These are phyloP conservation scores for Pterophyllum scalare DNA, from an alignment of 2,113 vertebrate species.

Conservation along the genomic window DNA sequence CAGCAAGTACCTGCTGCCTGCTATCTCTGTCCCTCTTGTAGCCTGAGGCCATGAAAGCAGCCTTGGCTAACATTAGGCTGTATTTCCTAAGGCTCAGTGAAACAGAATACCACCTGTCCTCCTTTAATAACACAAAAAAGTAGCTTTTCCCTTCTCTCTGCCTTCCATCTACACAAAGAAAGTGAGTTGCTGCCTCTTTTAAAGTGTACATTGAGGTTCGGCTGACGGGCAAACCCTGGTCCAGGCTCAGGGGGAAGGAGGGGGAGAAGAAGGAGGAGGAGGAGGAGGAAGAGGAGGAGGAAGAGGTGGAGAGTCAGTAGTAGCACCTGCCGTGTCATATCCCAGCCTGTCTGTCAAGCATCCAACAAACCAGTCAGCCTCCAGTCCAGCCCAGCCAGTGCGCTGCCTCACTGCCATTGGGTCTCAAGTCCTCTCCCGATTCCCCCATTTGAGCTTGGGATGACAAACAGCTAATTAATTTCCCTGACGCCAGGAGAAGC, in stretches of 20 bases:
- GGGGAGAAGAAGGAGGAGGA: neutral
- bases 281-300: neutral
- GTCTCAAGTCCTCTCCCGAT: conserved; percentile 48
- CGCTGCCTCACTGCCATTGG: conserved; percentile 48
- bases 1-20: conserved; percentile 68
- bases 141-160: conserved; percentile 54
- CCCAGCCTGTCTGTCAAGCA: conserved; percentile 42
- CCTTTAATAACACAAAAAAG: conserved; percentile 66
- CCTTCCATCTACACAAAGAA: conserved; percentile 65
- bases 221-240: conserved; percentile 55
- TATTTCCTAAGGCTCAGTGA: conserved; percentile 71
- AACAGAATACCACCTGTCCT: conserved; percentile 74
- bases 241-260: conserved; percentile 25
- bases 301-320: neutral
- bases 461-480: conserved; percentile 86
- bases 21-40: conserved; percentile 67
- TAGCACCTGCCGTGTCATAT: conserved; percentile 65
- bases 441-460: conserved; percentile 77
- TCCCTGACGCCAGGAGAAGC: conserved; percentile 73
- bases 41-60: conserved; percentile 73
- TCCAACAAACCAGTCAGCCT: conserved; percentile 35
- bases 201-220: conserved; percentile 31
- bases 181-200: conserved; percentile 55
- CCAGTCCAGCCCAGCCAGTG: conserved; percentile 50
- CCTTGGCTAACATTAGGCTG: conserved; percentile 71